These are phyloP conservation scores for Acronicta aceris DNA, from an alignment of 2,888 invertebrate species.

Conservation along the genomic window DNA sequence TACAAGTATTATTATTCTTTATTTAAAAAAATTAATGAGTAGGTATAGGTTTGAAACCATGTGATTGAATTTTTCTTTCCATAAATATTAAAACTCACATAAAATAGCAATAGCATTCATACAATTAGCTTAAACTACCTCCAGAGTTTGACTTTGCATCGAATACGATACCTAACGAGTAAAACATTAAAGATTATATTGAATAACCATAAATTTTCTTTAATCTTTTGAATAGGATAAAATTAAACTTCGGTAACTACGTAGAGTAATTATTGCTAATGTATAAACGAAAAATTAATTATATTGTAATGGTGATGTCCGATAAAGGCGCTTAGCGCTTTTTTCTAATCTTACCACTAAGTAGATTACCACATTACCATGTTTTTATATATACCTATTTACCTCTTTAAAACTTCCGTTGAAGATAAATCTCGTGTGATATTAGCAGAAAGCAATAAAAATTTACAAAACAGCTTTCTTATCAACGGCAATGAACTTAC, in stretches of 20 bases:
- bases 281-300: background rate
- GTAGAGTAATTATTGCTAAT: background rate
- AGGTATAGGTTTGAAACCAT: no score
- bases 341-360: background rate
- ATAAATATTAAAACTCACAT: no score
- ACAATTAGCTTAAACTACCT: no score
- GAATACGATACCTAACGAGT: no score
- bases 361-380: background rate
- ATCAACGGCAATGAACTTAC: constrained; percentile 25
- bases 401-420: constrained; percentile 5
- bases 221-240: background rate
- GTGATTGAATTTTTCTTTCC: no score
- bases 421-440: constrained; percentile 8
- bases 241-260: background rate
- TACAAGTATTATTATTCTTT: no score
- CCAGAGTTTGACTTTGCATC: no score
- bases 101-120: no score
- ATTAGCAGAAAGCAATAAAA: constrained; percentile 13
- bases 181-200: no score
- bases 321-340: background rate
- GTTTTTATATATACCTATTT: constrained; percentile 4
- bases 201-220: no score
- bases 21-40: no score
- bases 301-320: background rate
- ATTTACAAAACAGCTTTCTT: constrained; percentile 20